Conservation (phyloP, 2,113 vertebrate species). For the Zosterops borbonicus region DNA sequence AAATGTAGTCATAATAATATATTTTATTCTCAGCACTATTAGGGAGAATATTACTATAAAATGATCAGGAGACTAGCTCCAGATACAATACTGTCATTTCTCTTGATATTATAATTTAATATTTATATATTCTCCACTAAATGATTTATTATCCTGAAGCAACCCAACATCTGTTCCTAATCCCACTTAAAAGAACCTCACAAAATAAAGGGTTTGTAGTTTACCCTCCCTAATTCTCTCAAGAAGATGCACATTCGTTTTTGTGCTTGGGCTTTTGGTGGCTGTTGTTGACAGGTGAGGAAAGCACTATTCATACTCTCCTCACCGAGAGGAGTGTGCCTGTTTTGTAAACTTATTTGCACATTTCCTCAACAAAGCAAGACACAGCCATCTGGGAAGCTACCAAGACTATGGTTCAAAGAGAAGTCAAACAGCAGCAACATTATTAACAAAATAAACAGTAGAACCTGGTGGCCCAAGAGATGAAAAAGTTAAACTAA, state of each 20-base stretch:
- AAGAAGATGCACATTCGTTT: neutral
- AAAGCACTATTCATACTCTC: neutral
- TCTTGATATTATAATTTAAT: neutral
- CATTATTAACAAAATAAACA: neutral
- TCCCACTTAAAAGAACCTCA: neutral
- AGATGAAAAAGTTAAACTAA: neutral
- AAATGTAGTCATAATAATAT: neutral
- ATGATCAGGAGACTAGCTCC: neutral
- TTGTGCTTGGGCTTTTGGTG: neutral
- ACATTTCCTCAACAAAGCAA: neutral
- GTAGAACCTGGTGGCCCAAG: neutral
- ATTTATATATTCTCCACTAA: neutral
- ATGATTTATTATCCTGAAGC: neutral
- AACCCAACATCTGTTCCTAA: constrained; percentile 18
- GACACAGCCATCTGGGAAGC: neutral
- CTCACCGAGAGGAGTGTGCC: neutral
- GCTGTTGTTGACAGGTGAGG: neutral
- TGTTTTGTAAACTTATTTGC: neutral
- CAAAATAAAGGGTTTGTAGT: neutral
- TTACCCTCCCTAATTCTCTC: neutral
- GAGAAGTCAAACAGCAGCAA: neutral
- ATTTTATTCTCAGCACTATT: neutral
- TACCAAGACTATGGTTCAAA: neutral
- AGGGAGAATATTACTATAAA: neutral
- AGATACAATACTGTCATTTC: neutral